Base-by-base conservation (phyloP, 2,113 vertebrate species). In the Pterocles gutturalis region DNA sequence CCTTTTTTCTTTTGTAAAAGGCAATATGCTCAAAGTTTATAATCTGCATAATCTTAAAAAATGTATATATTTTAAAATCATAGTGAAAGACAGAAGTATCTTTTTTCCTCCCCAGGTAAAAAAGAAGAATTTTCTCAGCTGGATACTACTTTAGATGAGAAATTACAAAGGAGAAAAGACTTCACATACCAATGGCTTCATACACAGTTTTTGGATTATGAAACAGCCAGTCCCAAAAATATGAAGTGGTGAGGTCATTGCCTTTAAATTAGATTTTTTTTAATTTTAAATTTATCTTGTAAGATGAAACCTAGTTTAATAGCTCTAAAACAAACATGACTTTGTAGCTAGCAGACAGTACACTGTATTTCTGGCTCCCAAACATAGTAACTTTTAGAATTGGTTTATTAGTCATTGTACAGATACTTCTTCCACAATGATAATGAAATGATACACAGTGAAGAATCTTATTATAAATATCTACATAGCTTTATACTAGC, bases 201-300 rank as follows among this genome's bases (percentile, higher is more conserved):
- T 90, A 97, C 96, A 43, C 98, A 98, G 81, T 72, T 97, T 93
- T 96, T 92, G 73, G 88, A 97, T 94, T 92, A 95, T 94, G 97
- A 98, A 97, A 77, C 90, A 96, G 54, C 88, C 36, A 94, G 71
- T 90, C 97, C 98, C 87, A 94, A 94, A 96, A 95, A 91, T 93
- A 81, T 54, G 4, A 98, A 97, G 96, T 97, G 98, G 99, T 99
- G 98, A 99, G 98, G 69, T 97, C 95, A 97, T 94, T 81, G 83
- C 46, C 91, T 90, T 97, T 95, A 95, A 98, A 96, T 98, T 98
- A 97, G 80, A 90, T 97, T 91, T 69, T 97, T 70, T 80, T 96
- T 62, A 33, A 84, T 88, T 96, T 93, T 86, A 89, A 92, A 96
- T 84, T 93, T 64, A 73, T 92, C 90, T 97, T 97, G 96, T 96